Base-by-base conservation (phyloP, 2,888 invertebrate species). In the Cheilosia vulpina region DNA sequence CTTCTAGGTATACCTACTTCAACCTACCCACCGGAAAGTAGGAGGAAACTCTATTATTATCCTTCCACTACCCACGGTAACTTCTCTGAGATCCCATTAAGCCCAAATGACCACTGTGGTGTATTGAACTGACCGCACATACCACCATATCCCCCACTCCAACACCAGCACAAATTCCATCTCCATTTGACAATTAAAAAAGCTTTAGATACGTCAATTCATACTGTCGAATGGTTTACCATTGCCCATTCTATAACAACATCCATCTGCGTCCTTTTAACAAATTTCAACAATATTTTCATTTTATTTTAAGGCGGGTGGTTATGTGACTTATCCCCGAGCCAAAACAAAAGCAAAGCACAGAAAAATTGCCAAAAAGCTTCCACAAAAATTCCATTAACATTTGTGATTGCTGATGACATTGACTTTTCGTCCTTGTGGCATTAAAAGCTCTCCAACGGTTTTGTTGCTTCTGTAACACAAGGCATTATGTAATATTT, bases 391-490 rank as follows among this genome's bases (percentile, higher is more conserved):
- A 43, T 41, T 43, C 38, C 58, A 15, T 43, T 31, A 13, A 21
- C n/a, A 31, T 38, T 38, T 45, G 41, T 27, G 31, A 9, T 31
- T 9, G 7, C 17, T 19, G 55, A 78, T 72, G 82, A 72, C 78
- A 78, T 82, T 84, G 75, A 80, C 80, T 80, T 43, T 83, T 83
- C 52, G 84, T 79, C 75, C 60, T 84, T 84, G 79, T 65, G 27
- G 73, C 65, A 75, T 80, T 69, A 69, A 84, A 84, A 84, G 84
- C 84, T 84, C 57, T 50, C 19, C 55, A n/a, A 27, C 47, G 27
- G 41, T 27, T 50, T 57, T 52, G 15, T 68, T 43, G 57, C 52
- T 79, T 27, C 53, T 79, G 34, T 38, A 53, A 24, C 19, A 62
- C 77, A 53, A 21, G 55, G 69, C 63, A 65, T 69, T 78, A 78